These are phyloP conservation scores for Heteromormyrus szaboi DNA, from an alignment of 2,797 vertebrate genomes.

Conservation along the genomic window DNA sequence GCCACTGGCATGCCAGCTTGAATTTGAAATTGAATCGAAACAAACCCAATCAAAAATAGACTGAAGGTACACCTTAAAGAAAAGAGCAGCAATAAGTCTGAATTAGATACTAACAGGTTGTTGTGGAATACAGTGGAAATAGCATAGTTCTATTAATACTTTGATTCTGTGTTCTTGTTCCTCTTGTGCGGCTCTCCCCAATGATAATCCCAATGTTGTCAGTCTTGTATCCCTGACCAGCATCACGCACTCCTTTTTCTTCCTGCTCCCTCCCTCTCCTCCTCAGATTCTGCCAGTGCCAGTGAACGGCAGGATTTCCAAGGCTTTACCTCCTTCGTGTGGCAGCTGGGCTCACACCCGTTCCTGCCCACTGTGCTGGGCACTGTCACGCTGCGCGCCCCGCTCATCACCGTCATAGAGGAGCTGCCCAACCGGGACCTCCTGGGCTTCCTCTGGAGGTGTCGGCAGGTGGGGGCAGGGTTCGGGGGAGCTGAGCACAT, in stretches of 20 bases:
- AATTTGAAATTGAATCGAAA: not conserved
- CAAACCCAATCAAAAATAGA: not conserved
- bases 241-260: not conserved
- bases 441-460: conserved; percentile 81
- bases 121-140: not conserved
- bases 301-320: conserved; percentile 73
- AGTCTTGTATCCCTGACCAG: not conserved
- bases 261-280: not conserved
- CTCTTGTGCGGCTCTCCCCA: not conserved
- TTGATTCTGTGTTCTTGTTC: not conserved
- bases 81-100: not conserved
- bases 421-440: conserved; percentile 76
- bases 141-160: not conserved
- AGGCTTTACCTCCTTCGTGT: conserved; percentile 77
- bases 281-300: conserved; percentile 59
- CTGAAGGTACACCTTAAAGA: not conserved
- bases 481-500: not conserved
- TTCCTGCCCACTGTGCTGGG: conserved; percentile 80
- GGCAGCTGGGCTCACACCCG: conserved; percentile 72
- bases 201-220: not conserved
- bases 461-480: conserved; percentile 55
- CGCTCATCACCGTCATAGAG: conserved; percentile 79
- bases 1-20: not conserved
- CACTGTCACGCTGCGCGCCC: conserved; percentile 71
- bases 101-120: not conserved